Conservation (phyloP, 2,888 invertebrate genomes). For the Punctoribates punctum region DNA sequence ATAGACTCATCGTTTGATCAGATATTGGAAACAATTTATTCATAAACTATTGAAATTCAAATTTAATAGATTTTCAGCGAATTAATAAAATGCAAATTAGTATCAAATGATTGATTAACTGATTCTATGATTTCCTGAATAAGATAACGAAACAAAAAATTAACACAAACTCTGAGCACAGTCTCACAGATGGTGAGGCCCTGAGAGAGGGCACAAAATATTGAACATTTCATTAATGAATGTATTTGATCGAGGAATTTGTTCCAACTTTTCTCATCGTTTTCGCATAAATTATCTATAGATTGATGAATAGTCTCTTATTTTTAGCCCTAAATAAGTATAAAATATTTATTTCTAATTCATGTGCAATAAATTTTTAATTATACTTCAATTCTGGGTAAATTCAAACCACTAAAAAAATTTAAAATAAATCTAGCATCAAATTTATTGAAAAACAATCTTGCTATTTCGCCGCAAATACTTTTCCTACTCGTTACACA, state of each 20-base stretch:
- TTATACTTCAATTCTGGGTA: neutral
- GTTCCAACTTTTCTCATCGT: neutral
- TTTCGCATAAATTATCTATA: neutral
- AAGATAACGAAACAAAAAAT: no score
- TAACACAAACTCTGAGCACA: no score
- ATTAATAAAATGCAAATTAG: neutral
- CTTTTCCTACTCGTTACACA: neutral
- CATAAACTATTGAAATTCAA: neutral
- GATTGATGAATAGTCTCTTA: neutral
- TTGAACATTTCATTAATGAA: no score
- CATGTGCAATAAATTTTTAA: slow-evolving; percentile 2
- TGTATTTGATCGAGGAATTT: no score
- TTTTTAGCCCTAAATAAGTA: neutral
- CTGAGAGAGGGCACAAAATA: no score
- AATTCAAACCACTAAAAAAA: neutral
- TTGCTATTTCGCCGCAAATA: neutral
- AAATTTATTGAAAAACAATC: slow-evolving; percentile 12
- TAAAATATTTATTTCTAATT: slow-evolving; percentile 6
- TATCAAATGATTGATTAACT: slow-evolving; percentile 1
- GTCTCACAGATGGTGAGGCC: no score
- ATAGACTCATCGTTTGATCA: neutral
- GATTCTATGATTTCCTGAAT: neutral
- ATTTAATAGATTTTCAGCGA: neutral
- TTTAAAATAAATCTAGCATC: neutral
- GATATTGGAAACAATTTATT: neutral